Conservation (phyloP, 2,797 vertebrate genomes). For the Acrocephalus scirpaceus region DNA sequence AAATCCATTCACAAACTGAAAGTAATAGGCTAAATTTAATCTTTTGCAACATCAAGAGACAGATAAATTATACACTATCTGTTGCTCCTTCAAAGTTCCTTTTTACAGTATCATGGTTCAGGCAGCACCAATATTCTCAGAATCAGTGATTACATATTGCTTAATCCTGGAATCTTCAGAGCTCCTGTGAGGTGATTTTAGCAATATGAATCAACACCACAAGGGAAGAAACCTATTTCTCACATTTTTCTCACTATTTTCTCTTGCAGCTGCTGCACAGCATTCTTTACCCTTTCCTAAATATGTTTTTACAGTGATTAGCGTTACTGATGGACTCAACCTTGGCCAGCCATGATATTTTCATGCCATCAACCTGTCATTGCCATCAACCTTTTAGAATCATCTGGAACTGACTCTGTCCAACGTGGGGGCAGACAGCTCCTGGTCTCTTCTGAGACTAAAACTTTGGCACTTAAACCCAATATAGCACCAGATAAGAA, state of each 20-base stretch:
- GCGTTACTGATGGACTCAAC: background rate
- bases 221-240: background rate
- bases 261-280: background rate
- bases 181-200: background rate
- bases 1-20: background rate
- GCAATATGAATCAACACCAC: background rate
- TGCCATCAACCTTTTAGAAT: background rate
- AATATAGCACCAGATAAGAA: background rate
- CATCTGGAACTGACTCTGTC: background rate
- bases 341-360: background rate
- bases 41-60: background rate
- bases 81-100: background rate
- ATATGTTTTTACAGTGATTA: background rate
- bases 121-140: background rate
- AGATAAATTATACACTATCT: background rate
- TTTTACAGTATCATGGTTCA: background rate
- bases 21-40: background rate
- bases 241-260: background rate
- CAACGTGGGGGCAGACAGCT: background rate
- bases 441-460: background rate
- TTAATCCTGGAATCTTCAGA: background rate
- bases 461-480: background rate
- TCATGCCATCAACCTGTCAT: too few species aligned
- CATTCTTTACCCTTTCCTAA: background rate
- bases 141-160: background rate